phyloP scores from a whole-genome alignment of 2,113 vertebrate genomes.

The Mustela nigripes region DNA sequence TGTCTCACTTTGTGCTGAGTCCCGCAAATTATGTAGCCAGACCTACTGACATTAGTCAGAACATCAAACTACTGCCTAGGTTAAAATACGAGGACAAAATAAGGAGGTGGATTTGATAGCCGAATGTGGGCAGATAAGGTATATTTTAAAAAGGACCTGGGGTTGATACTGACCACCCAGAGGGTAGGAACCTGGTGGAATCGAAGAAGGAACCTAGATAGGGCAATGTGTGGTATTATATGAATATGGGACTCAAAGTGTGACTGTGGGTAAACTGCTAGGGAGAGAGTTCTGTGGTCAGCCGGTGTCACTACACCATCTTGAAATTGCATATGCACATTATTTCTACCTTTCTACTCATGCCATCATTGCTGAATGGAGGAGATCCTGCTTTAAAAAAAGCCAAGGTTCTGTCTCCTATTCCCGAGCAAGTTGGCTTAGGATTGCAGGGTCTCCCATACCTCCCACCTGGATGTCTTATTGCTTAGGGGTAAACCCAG shows the following conservation, averaged over 20 bases:
- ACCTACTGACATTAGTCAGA: not conserved
- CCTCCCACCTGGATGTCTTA: not conserved
- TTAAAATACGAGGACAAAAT: not conserved
- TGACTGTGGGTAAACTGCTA: not conserved
- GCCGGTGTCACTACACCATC: not conserved
- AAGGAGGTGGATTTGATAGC: not conserved
- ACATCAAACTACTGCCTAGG: not conserved
- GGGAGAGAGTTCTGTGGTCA: not conserved
- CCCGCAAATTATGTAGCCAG: not conserved
- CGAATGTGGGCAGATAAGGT: not conserved
- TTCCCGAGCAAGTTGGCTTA: not conserved
- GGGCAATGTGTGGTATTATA: not conserved
- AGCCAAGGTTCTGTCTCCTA: not conserved
- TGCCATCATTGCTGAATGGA: not conserved
- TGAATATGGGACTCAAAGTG: not conserved
- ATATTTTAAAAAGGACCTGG: too few species aligned
- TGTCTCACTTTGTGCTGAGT: not conserved
- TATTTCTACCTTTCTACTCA: not conserved
- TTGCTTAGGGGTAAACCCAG: not conserved
- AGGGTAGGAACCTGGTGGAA: not conserved
- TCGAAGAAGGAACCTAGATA: not conserved
- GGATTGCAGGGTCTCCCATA: not conserved
- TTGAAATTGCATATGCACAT: accelerated
- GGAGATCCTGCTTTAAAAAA: not conserved
- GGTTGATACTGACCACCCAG: not conserved